Evolutionary conservation across 1,140 invertebrate genomes (phyloP).

Genomic region (Zophobas atratus): DNA sequence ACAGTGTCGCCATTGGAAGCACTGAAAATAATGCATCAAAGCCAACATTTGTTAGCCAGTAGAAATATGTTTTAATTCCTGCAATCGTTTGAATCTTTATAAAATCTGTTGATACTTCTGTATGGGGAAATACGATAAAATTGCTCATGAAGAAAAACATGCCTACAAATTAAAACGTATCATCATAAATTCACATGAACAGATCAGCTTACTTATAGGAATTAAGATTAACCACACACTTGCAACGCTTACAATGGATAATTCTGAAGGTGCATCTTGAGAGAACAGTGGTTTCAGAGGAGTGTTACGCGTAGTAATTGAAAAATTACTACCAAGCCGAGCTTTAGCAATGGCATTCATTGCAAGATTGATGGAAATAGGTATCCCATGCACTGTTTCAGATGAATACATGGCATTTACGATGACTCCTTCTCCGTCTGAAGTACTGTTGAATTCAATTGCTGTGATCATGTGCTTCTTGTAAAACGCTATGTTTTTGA

Average conservation of each 20-base stretch:
- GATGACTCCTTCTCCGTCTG: constrained; percentile 32
- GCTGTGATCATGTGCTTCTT: constrained; percentile 60
- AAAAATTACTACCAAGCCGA: constrained; percentile 66
- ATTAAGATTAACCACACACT: constrained; percentile 61
- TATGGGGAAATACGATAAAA: constrained; percentile 72
- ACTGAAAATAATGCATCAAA: constrained; percentile 69
- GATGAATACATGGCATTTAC: constrained; percentile 71
- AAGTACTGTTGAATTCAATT: constrained; percentile 66
- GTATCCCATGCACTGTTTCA: constrained; percentile 75
- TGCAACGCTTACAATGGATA: neutral
- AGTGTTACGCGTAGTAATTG: constrained; percentile 75
- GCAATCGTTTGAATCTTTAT: constrained; percentile 79
- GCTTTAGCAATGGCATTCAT: constrained; percentile 72
- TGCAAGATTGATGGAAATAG: constrained; percentile 73
- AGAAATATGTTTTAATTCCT: constrained; percentile 72
- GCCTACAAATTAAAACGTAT: constrained; percentile 47
- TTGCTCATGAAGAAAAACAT: constrained; percentile 59
- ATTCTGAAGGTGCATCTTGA: constrained; percentile 3
- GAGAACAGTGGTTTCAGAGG: constrained; percentile 68
- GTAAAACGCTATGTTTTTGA: constrained; percentile 63
- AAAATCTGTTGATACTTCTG: constrained; percentile 69
- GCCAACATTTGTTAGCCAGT: constrained; percentile 73
- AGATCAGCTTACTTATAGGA: constrained; percentile 58
- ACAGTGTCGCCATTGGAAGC: constrained; percentile 6
- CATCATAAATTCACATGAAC: no score